Conservation (phyloP, 2,888 invertebrate species). For the Tridacna crocea region DNA sequence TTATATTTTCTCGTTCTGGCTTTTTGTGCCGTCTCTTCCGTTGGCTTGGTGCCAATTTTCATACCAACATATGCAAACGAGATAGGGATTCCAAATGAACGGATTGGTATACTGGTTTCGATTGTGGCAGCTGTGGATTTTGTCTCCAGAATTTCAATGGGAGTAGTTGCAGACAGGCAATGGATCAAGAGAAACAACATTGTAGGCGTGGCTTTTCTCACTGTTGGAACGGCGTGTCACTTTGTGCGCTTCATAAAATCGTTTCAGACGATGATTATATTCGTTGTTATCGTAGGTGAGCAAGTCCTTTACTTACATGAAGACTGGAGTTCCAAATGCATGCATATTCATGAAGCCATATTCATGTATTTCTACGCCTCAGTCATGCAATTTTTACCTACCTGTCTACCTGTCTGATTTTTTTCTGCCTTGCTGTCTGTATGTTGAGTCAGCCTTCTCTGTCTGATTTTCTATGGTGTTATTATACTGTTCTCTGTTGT, state of each 20-base stretch:
- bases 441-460: too few relatives aligned
- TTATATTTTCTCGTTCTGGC: slow-evolving; percentile 45
- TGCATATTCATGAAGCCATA: too few relatives aligned
- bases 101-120: slow-evolving; percentile 48
- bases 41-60: slow-evolving; percentile 32
- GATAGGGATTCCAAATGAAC: slow-evolving; percentile 45
- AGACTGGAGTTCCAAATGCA: too few relatives aligned
- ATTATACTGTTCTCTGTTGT: too few relatives aligned
- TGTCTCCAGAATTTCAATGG: slow-evolving; percentile 36
- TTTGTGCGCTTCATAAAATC: slow-evolving; percentile 45
- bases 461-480: too few relatives aligned
- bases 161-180: slow-evolving; percentile 52
- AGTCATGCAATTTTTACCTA: too few relatives aligned
- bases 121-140: slow-evolving; percentile 47
- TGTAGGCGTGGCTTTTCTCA: slow-evolving; percentile 23
- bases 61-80: slow-evolving; percentile 53
- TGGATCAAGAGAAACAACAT: slow-evolving; percentile 45
- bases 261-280: slow-evolving; percentile 17
- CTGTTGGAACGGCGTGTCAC: slow-evolving; percentile 34
- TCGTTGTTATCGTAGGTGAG: slow-evolving; percentile 23
- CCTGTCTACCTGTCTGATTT: too few relatives aligned
- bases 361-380: too few relatives aligned
- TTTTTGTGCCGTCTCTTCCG: slow-evolving; percentile 26
- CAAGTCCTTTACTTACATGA: too few relatives aligned
- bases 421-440: too few relatives aligned